Evolutionary conservation across 2,113 vertebrate genomes (phyloP).

Genomic region (Anhinga rufa): DNA sequence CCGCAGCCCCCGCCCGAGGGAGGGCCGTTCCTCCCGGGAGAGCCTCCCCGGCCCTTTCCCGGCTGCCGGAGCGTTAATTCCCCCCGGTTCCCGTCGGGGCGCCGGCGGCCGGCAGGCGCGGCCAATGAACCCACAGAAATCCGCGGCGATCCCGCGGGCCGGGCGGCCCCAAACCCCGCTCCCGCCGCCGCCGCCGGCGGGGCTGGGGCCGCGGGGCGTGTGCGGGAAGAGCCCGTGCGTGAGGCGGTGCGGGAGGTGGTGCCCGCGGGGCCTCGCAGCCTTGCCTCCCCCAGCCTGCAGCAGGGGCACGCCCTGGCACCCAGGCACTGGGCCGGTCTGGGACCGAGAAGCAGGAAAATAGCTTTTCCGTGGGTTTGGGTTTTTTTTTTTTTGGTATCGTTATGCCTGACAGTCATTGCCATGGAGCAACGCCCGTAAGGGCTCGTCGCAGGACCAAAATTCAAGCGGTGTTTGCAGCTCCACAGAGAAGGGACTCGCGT

Average conservation of each 20-base stretch:
- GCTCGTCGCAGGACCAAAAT: rapidly evolving
- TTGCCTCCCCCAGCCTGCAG: not conserved
- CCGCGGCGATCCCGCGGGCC: too few species aligned
- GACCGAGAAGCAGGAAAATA: not conserved
- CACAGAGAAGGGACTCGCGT: not conserved
- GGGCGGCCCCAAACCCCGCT: not conserved
- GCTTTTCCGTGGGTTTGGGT: not conserved
- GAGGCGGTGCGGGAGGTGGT: rapidly evolving
- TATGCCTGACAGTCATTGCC: not conserved
- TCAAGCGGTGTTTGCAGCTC: too few species aligned
- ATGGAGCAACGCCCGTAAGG: not conserved
- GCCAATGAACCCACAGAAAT: rapidly evolving
- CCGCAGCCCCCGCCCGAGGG: too few species aligned
- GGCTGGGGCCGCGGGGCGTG: not conserved
- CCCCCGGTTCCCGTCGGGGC: too few species aligned
- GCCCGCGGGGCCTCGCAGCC: rapidly evolving
- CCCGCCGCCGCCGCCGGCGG: too few species aligned
- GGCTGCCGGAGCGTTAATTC: too few species aligned
- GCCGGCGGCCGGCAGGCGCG: not conserved
- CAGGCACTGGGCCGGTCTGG: too few species aligned
- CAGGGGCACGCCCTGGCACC: rapidly evolving
- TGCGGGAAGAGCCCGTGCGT: rapidly evolving
- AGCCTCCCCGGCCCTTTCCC: too few species aligned
- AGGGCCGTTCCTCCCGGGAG: rapidly evolving
- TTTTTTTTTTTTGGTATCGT: not conserved